phyloP scores from a whole-genome alignment of 23 tunicate genomes.

The Halocynthia roretzi region DNA sequence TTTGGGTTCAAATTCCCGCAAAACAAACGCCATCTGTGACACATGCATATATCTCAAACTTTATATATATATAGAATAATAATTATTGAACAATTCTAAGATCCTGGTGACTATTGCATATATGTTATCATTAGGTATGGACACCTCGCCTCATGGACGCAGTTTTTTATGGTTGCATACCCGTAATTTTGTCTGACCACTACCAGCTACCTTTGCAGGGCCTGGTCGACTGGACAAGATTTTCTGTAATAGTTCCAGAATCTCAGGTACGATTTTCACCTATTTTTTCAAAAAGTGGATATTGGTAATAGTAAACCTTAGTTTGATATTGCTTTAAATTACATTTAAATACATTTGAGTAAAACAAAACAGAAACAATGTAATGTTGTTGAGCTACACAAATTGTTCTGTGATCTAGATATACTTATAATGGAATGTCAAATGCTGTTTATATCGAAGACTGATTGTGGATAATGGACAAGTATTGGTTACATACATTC shows the following conservation, averaged over 20 bases:
- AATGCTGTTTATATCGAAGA: no score
- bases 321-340: no score
- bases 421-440: no score
- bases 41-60: no score
- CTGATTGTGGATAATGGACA: no score
- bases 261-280: conserved; percentile 23
- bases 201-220: conserved; percentile 85
- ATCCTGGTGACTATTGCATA: not conserved
- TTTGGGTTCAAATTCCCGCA: no score
- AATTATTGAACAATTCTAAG: no score
- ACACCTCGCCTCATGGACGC: conserved; percentile 61
- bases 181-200: conserved; percentile 76
- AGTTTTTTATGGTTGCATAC: conserved; percentile 64
- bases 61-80: no score
- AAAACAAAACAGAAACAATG: not conserved
- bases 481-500: no score
- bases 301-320: no score
- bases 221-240: conserved; percentile 48
- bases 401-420: not conserved
- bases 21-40: no score
- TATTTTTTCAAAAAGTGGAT: no score
- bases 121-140: conserved; percentile 35
- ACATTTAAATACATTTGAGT: not conserved
- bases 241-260: conserved; percentile 68
- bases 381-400: not conserved